phyloP scores from a whole-genome alignment of 2,113 vertebrate species.

The Ictidomys tridecemlineatus region DNA sequence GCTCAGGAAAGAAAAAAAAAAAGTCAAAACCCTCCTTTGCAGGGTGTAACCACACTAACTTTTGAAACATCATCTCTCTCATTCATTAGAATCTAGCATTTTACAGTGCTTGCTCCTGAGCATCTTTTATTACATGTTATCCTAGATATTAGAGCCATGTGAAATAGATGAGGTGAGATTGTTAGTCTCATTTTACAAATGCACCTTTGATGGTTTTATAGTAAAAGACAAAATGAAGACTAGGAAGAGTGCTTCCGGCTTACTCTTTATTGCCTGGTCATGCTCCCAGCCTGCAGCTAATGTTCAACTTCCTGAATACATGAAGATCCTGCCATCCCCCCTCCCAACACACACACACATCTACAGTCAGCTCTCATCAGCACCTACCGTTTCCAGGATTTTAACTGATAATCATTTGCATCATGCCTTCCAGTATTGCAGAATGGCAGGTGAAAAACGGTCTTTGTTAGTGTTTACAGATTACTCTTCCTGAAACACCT shows the following conservation, averaged over 20 bases:
- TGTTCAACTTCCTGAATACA: background rate
- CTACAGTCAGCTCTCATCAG: background rate
- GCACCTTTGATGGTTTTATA: background rate
- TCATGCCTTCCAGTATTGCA: background rate
- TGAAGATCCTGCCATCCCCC: background rate
- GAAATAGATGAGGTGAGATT: background rate
- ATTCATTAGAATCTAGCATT: background rate
- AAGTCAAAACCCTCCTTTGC: background rate
- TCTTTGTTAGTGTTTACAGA: background rate
- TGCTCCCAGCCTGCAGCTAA: background rate
- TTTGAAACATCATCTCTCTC: background rate
- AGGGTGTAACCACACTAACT: background rate
- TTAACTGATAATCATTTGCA: background rate
- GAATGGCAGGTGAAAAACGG: background rate
- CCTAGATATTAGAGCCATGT: background rate
- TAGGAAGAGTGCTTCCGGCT: background rate
- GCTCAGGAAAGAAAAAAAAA: background rate
- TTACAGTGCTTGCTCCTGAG: background rate
- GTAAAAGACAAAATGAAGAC: background rate
- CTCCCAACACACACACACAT: no score
- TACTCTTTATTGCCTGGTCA: background rate
- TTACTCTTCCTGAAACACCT: background rate
- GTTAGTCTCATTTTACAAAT: background rate
- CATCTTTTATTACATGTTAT: background rate
- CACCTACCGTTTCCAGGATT: background rate